Percentiles rank a stretch among this genome's conserved stretches.
Evolutionary conservation across 2,888 invertebrate species (phyloP).

Genomic region (Phyllotreta striolata): DNA sequence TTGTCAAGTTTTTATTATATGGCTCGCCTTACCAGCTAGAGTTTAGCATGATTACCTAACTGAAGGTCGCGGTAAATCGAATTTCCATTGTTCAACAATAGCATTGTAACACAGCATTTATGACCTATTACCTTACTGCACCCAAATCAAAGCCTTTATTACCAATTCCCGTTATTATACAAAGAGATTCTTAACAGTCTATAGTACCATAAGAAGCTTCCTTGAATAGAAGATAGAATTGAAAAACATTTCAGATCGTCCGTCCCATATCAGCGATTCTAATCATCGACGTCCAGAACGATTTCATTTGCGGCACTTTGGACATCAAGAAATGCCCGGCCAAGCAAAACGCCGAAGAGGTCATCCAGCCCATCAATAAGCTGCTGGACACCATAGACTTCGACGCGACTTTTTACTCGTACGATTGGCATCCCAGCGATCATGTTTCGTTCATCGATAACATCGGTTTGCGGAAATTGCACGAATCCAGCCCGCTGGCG

Average conservation of each 20-base stretch:
- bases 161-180: neutral
- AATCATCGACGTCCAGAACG: constrained; percentile 96
- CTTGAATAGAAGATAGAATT: neutral
- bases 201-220: neutral
- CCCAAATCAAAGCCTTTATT: no score
- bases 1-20: no score
- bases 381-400: constrained; percentile 81
- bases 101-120: neutral
- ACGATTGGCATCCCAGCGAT: constrained; percentile 96
- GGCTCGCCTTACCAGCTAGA: no score
- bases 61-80: neutral
- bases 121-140: no score
- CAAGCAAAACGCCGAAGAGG: constrained; percentile 87
- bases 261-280: constrained; percentile 83
- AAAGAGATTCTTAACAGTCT: neutral
- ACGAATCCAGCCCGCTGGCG: constrained; percentile 73
- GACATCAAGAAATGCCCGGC: constrained; percentile 92
- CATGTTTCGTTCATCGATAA: constrained; percentile 97
- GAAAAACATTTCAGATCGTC: constrained; percentile 43
- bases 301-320: constrained; percentile 93
- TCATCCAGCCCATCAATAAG: constrained; percentile 88
- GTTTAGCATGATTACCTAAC: no score
- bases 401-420: constrained; percentile 87
- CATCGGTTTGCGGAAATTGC: constrained; percentile 71
- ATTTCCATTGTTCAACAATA: neutral